Evolutionary conservation across 92 coral and sea anemone species (phyloP), one percentile per base, ranked within the genome.

Genomic region (Ricordea florida): DNA sequence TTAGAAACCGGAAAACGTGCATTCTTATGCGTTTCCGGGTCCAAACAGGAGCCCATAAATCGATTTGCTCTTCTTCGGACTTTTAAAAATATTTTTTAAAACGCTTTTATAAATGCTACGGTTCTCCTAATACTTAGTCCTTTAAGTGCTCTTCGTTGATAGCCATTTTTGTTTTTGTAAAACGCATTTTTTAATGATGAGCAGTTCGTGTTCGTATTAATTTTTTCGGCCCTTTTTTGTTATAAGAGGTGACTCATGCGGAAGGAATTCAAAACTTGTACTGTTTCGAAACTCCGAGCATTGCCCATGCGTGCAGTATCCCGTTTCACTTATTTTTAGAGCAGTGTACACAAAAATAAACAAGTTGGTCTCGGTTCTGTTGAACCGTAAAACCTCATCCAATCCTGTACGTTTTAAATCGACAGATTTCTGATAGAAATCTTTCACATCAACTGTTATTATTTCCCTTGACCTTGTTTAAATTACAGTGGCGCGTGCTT

Each of bases 231-330:
- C 13, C 6, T 22, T 14, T 52, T 69, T 26, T 16, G 40, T 15
- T 38, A 40, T 70, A 10, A 67, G 20, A 10, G 10, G 26, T 70
- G 77, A 70, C 66, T 41, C 17, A 70, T 38, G 77, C 20, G 5
- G 21, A 27, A 70, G 43, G 77, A 70, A 70, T 70, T 52, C 23
- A n/a, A 70, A 70, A 70, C 37, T 53, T 70, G 65, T 38, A 38
- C 65, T 70, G 77, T 13, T 24, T 10, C 3, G 9, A n/a, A n/a
- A n/a, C n/a, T n/a, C n/a, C n/a, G n/a, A n/a, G n/a, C 10, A 10
- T 10, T 28, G 56, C 6, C 37, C 55, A 10, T 53, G 65, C 65
- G 65, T 16, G 10, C 27, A 18, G 3, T 32, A 4, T 13, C 1
- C 10, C 20, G 40, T 48, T 23, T 14, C 18, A 3, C 9, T 57